Evolutionary conservation across 2,113 vertebrate genomes (phyloP), one percentile per base, ranked within the genome.

Genomic region (Colossoma macropomum): DNA sequence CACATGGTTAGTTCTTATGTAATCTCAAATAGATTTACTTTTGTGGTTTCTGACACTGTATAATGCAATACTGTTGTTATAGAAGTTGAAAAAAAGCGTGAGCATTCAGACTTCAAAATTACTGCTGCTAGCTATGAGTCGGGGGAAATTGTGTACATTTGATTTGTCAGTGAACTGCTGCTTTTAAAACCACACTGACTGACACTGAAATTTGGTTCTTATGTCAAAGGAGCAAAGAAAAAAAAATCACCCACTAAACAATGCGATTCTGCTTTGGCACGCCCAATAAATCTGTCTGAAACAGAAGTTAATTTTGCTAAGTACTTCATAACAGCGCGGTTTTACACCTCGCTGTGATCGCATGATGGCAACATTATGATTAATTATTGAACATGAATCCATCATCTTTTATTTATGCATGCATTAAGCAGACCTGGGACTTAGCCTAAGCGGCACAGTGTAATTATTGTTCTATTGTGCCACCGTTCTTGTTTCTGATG

Each of bases 401-500:
- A 94, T 95, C 94, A 94, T 93, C 90, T 92, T 93, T 94, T 93
- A 95, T 94, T 95, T 91, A 95, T 93, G 91, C 91, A 84, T 85
- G 84, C 91, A 89, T 90, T 91, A 91, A 92, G 91, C 92, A 92
- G 91, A 86, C 3, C 81, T 76, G 73, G 63, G 89, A 87, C 90
- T 92, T 87, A 90, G 92, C 89, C 90, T 89, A 85, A 90, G 90
- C 86, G 86, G 89, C 88, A 87, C 87, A 17, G 88, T 85, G 87
- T 93, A 91, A 94, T 93, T 92, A 91, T 91, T 92, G 89, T 91
- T 91, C 86, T 89, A 90, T 93, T 93, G 92, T 94, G 89, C 92
- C 89, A 89, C 91, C 80, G 85, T 87, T 90, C 89, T 85, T 83
- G 79, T 87, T 90, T 89, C 87, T 86, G 85, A 92, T 90, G 88